Evolutionary conservation across 2,113 vertebrate genomes (phyloP), one percentile per base, ranked within the genome.

Genomic region (Caranx ignobilis): DNA sequence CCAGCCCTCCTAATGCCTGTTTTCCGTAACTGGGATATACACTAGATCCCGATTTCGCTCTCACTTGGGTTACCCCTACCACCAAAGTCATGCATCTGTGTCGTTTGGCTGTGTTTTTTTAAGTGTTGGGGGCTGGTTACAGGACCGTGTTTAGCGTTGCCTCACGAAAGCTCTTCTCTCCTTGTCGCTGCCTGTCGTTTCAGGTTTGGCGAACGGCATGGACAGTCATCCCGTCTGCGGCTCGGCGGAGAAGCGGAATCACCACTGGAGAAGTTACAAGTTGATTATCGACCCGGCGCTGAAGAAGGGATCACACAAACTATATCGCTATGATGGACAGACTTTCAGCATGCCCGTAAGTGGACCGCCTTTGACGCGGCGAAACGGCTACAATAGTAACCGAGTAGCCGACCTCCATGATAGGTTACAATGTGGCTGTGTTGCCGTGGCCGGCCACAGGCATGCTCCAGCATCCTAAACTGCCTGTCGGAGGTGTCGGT

Each of bases 181-280:
- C 71, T 41, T 84, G 79, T 75, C 86, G 73, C 75, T 85, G 72
- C 81, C 69, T 85, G 85, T 86, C 87, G 82, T 86, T 93, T 86
- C 95, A 98, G 97, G 96, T 96, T 94, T 98, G 97, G 95, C 96
- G 95, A 99, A 98, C 97, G 98, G 98, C 94, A 98, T 97, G 96
- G 98, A 98, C 94, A 96, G 95, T 89, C 96, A 97, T 90, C 96
- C 96, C 94, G 95, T 95, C 86, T 95, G 97, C 94, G 95, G 95
- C 93, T 96, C 97, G 92, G 96, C 94, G 92, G 98, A 99, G 97
- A 99, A 96, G 94, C 97, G 95, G 92, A 97, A 95, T 93, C 97
- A 98, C 96, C 97, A 99, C 92, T 99, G 98, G 96, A 98, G 96
- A 97, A 99, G 98, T 97, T 99, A 98, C 96, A 99, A 99, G 97